Base-by-base conservation (phyloP, 2,113 vertebrate species). In the Eleginops maclovinus region DNA sequence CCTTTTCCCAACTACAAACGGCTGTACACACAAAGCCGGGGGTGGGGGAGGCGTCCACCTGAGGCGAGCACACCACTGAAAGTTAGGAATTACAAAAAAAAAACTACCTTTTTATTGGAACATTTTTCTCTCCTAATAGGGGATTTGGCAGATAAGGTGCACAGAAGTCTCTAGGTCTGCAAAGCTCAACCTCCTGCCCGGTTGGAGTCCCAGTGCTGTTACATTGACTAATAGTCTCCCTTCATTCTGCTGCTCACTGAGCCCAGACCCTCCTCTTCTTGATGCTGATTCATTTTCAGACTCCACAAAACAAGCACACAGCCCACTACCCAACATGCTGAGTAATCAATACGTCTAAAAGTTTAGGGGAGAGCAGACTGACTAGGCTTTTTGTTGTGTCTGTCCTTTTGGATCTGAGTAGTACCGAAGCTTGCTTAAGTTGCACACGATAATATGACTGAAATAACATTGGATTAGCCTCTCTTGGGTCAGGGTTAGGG, bases 181-280 rank as follows among this genome's bases (percentile, higher is more conserved):
- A 62, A 74, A 83, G 80, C 79, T 72, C 50, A 64, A 67, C 69
- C 72, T 74, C 85, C 79, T 40, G 74, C 85, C 51, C 64, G 59
- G 67, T 72, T 60, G 61, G 73, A 82, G 61, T 87, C 88, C 77
- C 88, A 80, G 63, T 16, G 82, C 84, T 79, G 62, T 72, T 88
- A 66, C 82, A 15, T 13, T 85, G 88, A 88, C 69, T 72, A 73
- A 88, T 83, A 49, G 75, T 79, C 79, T 85, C 64, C 65, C 67
- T 77, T 85, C 11, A 51, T 81, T 85, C 74, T 56, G 81, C 19
- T 72, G 68, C 72, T 83, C 77, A 71, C 63, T 46, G 59, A 66
- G 82, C 66, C 65, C 56, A 21, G 4, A 81, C 70, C 64, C 54
- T 50, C 36, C 44, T 64, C 62, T 71, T 59, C 59, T 8, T 72